phyloP scores from a whole-genome alignment of 2,888 invertebrate species.

The Thelaira solivaga region DNA sequence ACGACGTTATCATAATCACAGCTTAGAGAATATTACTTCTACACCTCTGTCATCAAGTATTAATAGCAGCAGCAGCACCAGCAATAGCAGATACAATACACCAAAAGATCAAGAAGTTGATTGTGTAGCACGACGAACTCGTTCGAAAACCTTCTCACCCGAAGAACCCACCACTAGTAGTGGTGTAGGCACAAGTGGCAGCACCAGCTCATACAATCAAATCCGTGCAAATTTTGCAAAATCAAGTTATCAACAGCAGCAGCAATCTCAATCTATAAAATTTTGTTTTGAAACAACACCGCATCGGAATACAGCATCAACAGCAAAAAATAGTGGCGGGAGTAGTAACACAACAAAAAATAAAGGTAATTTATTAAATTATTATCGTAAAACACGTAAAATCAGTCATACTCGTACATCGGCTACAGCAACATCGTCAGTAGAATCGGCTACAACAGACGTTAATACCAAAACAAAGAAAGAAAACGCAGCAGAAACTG shows the following conservation, averaged over 20 bases:
- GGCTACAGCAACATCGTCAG: conserved; percentile 19
- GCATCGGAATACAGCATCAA: conserved; percentile 26
- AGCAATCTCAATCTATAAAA: conserved; percentile 45
- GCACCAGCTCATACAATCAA: conserved; percentile 30
- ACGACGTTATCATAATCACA: conserved; percentile 68
- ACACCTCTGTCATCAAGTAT: conserved; percentile 48
- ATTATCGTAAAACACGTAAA: conserved; percentile 76
- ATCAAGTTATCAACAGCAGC: conserved; percentile 38
- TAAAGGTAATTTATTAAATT: conserved; percentile 73
- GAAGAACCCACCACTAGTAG: conserved; percentile 67
- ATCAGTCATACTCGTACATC: conserved; percentile 67
- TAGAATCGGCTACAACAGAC: conserved; percentile 23
- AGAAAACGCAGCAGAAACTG: conserved; percentile 32
- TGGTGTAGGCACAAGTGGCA: conserved; percentile 64
- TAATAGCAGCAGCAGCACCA: conserved; percentile 38
- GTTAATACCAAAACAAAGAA: conserved; percentile 36
- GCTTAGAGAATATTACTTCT: conserved; percentile 32
- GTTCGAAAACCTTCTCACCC: conserved; percentile 73
- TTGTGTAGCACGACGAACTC: conserved; percentile 75
- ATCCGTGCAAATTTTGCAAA: conserved; percentile 50
- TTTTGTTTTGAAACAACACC: conserved; percentile 48
- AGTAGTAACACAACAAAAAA: conserved; percentile 27
- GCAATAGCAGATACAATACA: conserved; percentile 41
- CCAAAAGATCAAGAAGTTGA: conserved; percentile 65
- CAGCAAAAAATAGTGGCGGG: conserved; percentile 33